phyloP scores from a whole-genome alignment of 2,113 vertebrate species.

The Taurulus bubalis region DNA sequence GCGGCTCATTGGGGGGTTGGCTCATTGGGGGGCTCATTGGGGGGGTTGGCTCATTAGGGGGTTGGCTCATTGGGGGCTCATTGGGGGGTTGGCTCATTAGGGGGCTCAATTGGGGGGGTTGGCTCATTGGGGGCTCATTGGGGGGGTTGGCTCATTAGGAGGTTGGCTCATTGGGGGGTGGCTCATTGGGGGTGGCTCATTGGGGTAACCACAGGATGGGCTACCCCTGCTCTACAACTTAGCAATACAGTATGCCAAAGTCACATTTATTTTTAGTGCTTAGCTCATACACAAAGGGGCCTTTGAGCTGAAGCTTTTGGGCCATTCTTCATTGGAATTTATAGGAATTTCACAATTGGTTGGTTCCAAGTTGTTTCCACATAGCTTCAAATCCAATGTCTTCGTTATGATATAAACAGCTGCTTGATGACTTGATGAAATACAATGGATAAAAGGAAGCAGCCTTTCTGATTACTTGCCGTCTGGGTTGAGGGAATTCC shows the following conservation, averaged over 20 bases:
- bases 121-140: no score
- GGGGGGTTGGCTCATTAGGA: no score
- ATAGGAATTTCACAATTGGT: slow-evolving; percentile 4
- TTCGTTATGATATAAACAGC: slow-evolving; percentile 22
- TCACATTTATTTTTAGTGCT: background rate
- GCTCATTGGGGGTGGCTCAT: no score
- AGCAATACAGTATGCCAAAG: background rate
- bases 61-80: no score
- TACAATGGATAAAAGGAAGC: slow-evolving; percentile 10
- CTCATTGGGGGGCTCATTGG: no score
- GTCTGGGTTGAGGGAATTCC: slow-evolving; percentile 46
- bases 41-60: no score
- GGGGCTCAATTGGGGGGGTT: no score
- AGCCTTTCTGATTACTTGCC: slow-evolving; percentile 43
- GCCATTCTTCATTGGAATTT: background rate
- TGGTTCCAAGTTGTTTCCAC: background rate
- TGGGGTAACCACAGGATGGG: background rate
- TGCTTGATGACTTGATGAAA: background rate
- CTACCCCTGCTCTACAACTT: background rate
- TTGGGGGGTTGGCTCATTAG: no score
- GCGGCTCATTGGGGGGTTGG: no score
- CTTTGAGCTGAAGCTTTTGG: background rate
- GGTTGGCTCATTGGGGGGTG: no score
- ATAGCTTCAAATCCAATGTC: background rate
- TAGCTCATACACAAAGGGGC: background rate